These are phyloP conservation scores for Alca torda DNA, from an alignment of 2,797 vertebrate genomes.

Conservation along the genomic window DNA sequence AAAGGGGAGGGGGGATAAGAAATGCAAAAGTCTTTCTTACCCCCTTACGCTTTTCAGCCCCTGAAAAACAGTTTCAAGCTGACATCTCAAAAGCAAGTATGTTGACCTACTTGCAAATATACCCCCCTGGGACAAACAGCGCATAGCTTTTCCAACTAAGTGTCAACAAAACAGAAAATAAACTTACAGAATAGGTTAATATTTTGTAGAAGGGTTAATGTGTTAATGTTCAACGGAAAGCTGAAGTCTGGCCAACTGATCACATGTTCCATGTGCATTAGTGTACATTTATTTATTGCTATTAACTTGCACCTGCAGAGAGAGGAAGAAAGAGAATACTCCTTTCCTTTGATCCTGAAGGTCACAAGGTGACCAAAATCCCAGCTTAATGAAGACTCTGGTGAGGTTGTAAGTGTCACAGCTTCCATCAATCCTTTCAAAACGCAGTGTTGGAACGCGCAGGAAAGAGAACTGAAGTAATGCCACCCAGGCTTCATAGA, in stretches of 20 bases:
- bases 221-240: conserved; percentile 29
- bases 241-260: conserved; percentile 30
- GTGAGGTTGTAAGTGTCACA: conserved; percentile 15
- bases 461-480: conserved; percentile 28
- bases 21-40: not conserved
- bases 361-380: conserved; percentile 33
- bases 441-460: not conserved
- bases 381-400: not conserved
- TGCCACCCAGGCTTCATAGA: conserved; percentile 55
- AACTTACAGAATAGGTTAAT: conserved; percentile 34
- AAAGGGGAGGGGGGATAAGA: not conserved
- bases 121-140: conserved; percentile 13
- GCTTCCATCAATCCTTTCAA: conserved; percentile 28
- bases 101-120: conserved; percentile 40
- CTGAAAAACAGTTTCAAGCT: conserved; percentile 4
- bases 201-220: conserved; percentile 41
- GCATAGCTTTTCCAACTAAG: not conserved
- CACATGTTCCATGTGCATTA: conserved; percentile 6
- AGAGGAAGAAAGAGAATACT: not conserved
- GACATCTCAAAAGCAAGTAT: not conserved
- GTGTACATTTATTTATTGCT: conserved; percentile 27
- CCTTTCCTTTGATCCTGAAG: conserved; percentile 28
- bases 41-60: not conserved
- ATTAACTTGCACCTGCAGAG: conserved; percentile 49
- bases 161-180: conserved; percentile 45